Base-by-base conservation (phyloP, 2,113 vertebrate species). In the Delphinus delphis region DNA sequence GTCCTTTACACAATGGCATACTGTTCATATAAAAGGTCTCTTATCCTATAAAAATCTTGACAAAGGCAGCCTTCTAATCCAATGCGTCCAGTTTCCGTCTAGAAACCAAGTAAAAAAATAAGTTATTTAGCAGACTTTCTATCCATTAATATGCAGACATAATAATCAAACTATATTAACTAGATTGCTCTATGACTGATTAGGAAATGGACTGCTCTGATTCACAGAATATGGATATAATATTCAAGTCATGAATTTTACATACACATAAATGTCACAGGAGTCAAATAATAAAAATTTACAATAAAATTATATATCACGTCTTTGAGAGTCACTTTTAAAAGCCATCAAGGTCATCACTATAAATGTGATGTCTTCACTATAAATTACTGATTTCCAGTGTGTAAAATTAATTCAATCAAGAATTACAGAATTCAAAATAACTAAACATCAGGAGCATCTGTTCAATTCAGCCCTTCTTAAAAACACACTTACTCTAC, bases 61-160 rank as follows among this genome's bases (percentile, higher is more conserved):
- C 99, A 99, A 96, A 99, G 99, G 98, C 99, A 99, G 98, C 99
- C 99, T 98, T 99, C 99, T 98, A 99, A 98, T 95, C 99, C 99
- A 81, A 99, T 99, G 92, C 99, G 99, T 58, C 99, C 99, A 1
- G 99, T 99, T 98, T 99, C 99, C 97, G 99, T 99, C 99, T 99
- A 99, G 96, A 99, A 99, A 98, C 33, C 67, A 93, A 84, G 44
- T 36, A 47, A 4, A 74, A 23, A 77, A 89, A 89, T 20, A 80
- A 96, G 25, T 47, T 87, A 11, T 71, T 98, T 96, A 98, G 95
- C 93, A 96, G 50, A 88, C 92, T 80, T 90, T 63, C 81, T 82
- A 58, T 65, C 88, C 90, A 93, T 81, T 91, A 93, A 74, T 44
- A 96, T 70, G 67, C 62, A 97, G 77, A 93, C n/a, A 89, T 60